Conservation (phyloP, 2,113 vertebrate genomes). For the Corythornis madagascariensis region DNA sequence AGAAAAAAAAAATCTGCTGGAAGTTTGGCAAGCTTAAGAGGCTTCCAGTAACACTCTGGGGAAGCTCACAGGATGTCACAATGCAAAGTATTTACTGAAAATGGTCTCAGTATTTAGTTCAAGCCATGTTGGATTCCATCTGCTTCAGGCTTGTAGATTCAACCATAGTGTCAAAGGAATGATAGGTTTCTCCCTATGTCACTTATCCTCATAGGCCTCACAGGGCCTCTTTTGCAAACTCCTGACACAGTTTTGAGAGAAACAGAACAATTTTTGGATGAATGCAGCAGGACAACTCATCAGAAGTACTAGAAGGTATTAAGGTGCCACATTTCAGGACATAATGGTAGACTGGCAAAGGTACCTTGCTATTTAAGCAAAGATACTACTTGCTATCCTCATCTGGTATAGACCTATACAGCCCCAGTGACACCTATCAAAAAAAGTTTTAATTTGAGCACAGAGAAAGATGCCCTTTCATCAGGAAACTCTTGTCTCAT, state of each 20-base stretch:
- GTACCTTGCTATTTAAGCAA: not conserved
- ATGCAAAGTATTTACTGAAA: conserved; percentile 47
- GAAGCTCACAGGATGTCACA: conserved; percentile 50
- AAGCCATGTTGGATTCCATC: not conserved
- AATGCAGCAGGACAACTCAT: rapidly evolving
- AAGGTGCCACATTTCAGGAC: not conserved
- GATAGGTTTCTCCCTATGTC: not conserved
- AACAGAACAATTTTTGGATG: not conserved
- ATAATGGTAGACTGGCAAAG: not conserved
- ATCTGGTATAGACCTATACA: not conserved
- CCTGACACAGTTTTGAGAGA: not conserved
- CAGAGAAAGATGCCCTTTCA: not conserved
- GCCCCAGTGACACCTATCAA: not conserved
- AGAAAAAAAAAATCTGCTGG: not conserved
- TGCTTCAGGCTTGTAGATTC: not conserved
- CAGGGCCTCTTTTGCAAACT: not conserved
- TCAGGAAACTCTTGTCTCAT: not conserved
- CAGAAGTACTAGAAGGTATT: not conserved
- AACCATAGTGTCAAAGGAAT: not conserved
- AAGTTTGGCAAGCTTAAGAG: conserved; percentile 11
- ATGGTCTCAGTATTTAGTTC: not conserved
- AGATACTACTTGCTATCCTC: not conserved
- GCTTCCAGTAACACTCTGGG: conserved; percentile 57
- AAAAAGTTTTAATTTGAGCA: not conserved
- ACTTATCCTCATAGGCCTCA: not conserved